phyloP scores from a whole-genome alignment of 1,140 invertebrate genomes.

The Lepidurus couesii region DNA sequence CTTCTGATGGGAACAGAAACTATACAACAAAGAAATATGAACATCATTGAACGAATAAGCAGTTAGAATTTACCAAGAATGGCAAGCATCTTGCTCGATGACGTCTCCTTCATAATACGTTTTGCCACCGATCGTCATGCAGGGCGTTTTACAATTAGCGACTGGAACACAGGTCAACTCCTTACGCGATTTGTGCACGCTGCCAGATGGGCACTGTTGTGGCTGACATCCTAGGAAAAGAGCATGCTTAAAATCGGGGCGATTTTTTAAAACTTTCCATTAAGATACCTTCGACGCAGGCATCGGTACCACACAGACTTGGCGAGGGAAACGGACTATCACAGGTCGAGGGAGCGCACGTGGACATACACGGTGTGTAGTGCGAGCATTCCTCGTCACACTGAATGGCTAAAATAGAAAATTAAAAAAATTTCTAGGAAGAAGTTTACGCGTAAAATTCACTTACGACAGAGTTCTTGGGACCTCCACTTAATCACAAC shows the following conservation, averaged over 20 bases:
- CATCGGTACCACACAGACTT: conserved; percentile 61
- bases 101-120: conserved; percentile 69
- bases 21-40: conserved; percentile 35
- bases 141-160: conserved; percentile 59
- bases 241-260: conserved; percentile 29
- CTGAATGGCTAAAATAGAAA: conserved; percentile 62
- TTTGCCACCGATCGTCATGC: conserved; percentile 58
- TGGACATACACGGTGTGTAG: conserved; percentile 72
- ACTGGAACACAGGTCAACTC: conserved; percentile 66
- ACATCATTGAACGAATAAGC: background rate
- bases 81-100: conserved; percentile 65
- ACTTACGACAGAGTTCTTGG: conserved; percentile 74
- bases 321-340: conserved; percentile 63
- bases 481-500: conserved; percentile 68
- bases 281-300: conserved; percentile 63
- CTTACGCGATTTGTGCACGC: conserved; percentile 62
- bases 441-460: background rate
- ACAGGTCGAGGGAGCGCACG: conserved; percentile 75
- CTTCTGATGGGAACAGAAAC: conserved; percentile 59
- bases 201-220: conserved; percentile 62
- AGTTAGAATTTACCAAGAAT: conserved; percentile 56
- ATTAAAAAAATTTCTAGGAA: background rate
- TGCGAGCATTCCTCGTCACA: conserved; percentile 70
- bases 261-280: conserved; percentile 10
- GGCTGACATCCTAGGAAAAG: conserved; percentile 55